Evolutionary conservation across 2,113 vertebrate genomes (phyloP), one percentile per base, ranked within the genome.

Genomic region (Silurus asotus): DNA sequence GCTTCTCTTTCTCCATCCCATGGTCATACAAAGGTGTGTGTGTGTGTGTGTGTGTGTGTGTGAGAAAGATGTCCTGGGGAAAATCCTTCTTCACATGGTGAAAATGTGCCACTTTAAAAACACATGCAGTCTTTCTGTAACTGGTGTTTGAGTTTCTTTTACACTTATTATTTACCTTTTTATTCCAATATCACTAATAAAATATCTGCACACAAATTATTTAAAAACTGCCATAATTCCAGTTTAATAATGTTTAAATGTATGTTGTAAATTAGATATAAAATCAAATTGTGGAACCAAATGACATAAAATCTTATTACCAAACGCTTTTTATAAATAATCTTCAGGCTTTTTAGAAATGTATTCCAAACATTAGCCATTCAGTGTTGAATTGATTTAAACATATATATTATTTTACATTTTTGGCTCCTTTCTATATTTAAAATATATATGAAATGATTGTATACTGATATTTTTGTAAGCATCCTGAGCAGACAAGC

Each of bases 1-100:
- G 94, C 94, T 95, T 96, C 94, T 97, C 94, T 96, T 92, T 94
- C 93, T 96, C 95, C 95, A 97, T 96, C 96, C 96, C 95, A 95
- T 95, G 94, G 95, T 95, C 96, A 93, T 76, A 8, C 20, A 91
- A 92, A 20, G 45, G 0, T 37, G 28, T 37, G 28, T 37, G 28
- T 37, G 28, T 1, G 28, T 37, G 20, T 91, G 89, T 87, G 85
- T 74, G 75, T 65, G 88, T 93, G 69, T 87, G 84, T 91, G 92
- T 93, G 92, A 93, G 28, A 37, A 2, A 1, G 28, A 37, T 55
- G 53, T 58, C n/a, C 25, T 78, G 15, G 76, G 76, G 76, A 37
- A 58, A 78, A 37, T 78, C 56, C 8, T 61, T 6, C 55, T 17
- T 10, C 45, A 13, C 48, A 51, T 49, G 70, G 17, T 74, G 51